Evolutionary conservation across 2,888 invertebrate genomes (phyloP), one percentile per base, ranked within the genome.

Genomic region (Papilio gigon): DNA sequence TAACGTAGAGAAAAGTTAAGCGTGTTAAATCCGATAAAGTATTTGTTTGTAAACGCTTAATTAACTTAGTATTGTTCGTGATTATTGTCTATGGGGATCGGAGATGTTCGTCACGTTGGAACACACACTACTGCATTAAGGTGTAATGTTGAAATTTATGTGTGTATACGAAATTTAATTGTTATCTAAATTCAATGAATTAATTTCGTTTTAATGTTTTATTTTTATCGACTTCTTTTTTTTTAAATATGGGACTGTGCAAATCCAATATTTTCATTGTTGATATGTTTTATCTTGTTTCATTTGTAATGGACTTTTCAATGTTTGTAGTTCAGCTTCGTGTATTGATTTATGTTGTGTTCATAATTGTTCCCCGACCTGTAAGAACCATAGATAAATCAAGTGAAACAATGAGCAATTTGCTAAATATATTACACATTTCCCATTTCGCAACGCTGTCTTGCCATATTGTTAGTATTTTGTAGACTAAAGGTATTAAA

Each of bases 401-500:
- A 85, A 75, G 78, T 81, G 85, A 86, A 88, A 92, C 91, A 92
- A 92, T 90, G 87, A 90, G 89, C 90, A 87, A 90, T 92, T 90
- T 87, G 83, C 86, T 87, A 87, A 89, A 90, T 88, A 89, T 85
- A 90, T 90, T 88, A 85, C 86, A 88, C 87, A 89, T 89, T 89
- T 89, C 89, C 88, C 90, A 89, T 88, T 63, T 85, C 82, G 83
- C 89, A 87, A 85, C 87, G 88, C 87, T 89, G 89, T 91, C 91
- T 92, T 92, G 92, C 92, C 92, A 92, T 90, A 88, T 83, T 84
- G 81, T 86, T 89, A 89, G 89, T 86, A 81, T 88, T 86, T 84
- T 82, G 83, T 88, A 88, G 87, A 81, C 80, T 84, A 78, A 84
- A 86, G 84, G 84, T 88, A 86, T 84, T 80, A 70, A 72, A 78